Conservation (phyloP, 2,797 vertebrate genomes). For the Macropus fuliginosus region DNA sequence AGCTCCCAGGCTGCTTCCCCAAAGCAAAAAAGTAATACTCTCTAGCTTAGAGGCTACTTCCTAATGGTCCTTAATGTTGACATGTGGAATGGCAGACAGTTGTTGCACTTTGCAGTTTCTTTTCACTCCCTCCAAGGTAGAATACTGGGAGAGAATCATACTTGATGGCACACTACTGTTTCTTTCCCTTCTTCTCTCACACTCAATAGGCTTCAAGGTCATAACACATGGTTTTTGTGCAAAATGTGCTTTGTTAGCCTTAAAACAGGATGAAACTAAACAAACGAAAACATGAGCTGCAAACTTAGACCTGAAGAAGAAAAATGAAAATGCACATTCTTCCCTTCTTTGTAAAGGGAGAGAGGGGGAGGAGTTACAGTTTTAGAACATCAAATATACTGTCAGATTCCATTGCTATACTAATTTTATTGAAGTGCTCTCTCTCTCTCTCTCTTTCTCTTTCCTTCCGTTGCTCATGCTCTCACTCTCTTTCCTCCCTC, state of each 20-base stretch:
- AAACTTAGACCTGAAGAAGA: neutral
- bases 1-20: neutral
- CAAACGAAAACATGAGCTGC: neutral
- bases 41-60: neutral
- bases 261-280: neutral
- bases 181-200: neutral
- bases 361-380: neutral
- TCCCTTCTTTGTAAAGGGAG: accelerated
- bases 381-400: neutral
- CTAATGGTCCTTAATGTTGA: neutral
- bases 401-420: neutral
- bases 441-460: neutral
- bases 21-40: neutral
- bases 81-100: neutral
- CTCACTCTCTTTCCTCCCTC: neutral
- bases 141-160: neutral
- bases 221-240: neutral
- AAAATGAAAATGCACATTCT: neutral
- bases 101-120: neutral
- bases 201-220: neutral
- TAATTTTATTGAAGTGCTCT: neutral
- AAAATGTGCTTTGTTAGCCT: neutral
- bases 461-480: neutral
- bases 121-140: neutral
- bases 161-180: neutral